Evolutionary conservation across 1,140 invertebrate species (phyloP).

Genomic region (Papilio polyxenes): DNA sequence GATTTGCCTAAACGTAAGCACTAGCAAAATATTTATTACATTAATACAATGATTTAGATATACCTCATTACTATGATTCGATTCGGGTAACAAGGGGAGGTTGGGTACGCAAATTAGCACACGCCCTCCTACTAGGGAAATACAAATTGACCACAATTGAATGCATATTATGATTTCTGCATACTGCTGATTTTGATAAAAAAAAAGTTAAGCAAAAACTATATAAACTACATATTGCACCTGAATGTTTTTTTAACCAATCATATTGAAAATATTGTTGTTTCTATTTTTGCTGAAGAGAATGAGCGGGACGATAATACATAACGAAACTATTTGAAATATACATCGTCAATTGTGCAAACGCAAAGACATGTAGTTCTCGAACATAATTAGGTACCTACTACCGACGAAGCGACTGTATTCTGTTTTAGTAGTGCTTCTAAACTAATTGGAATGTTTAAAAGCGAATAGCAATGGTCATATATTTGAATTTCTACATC

Average conservation of each 20-base stretch:
- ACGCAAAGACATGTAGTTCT: neutral
- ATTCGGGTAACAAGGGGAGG: neutral
- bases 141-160: constrained; percentile 16
- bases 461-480: neutral
- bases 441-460: neutral
- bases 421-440: neutral
- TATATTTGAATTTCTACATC: neutral
- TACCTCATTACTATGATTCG: constrained; percentile 10
- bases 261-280: neutral
- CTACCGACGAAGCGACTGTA: neutral
- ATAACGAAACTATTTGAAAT: neutral
- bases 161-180: neutral
- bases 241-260: no score
- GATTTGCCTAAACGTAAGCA: neutral
- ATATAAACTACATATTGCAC: neutral
- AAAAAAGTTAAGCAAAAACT: neutral
- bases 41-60: constrained; percentile 2
- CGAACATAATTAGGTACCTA: neutral
- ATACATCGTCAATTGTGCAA: neutral
- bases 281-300: no score
- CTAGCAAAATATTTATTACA: constrained; percentile 10
- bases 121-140: neutral
- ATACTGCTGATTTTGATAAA: no score
- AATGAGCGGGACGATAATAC: no score
- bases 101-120: constrained; percentile 15